Evolutionary conservation across 2,888 invertebrate species (phyloP).

Genomic region (Dusona sp.): DNA sequence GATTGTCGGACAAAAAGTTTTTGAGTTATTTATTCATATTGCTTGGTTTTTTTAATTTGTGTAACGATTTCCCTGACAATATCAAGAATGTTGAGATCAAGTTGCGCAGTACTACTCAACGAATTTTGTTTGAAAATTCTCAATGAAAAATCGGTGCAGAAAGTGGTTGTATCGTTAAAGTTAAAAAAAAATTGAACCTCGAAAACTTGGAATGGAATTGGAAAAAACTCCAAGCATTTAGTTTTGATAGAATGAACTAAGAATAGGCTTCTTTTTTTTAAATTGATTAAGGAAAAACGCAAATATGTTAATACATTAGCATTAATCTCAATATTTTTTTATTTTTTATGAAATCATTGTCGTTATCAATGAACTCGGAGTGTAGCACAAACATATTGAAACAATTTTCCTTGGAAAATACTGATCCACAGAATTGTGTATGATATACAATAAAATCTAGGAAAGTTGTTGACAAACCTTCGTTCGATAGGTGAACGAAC

Average conservation of each 20-base stretch:
- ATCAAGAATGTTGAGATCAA: background rate
- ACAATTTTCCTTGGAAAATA: background rate
- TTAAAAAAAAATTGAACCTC: background rate
- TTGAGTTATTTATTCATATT: background rate
- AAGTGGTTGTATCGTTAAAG: background rate
- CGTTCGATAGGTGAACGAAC: slow-evolving; percentile 21
- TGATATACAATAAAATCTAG: slow-evolving; percentile 36
- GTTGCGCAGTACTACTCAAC: background rate
- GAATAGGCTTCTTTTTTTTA: background rate
- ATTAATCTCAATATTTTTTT: background rate
- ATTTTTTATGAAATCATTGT: background rate
- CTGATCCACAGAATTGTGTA: background rate
- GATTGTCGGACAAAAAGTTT: background rate
- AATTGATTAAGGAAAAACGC: background rate
- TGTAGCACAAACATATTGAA: background rate
- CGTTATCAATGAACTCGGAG: background rate
- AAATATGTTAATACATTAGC: background rate
- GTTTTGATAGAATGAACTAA: background rate
- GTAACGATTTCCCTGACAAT: background rate
- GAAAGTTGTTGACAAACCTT: slow-evolving; percentile 33
- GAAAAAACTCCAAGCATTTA: background rate
- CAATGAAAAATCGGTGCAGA: background rate
- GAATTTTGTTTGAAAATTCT: background rate
- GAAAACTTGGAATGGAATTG: background rate
- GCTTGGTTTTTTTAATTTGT: background rate